Percentiles rank a stretch among this genome's conserved stretches.
These are phyloP conservation scores for Dryobota labecula DNA, from an alignment of 2,888 invertebrate species.

Conservation along the genomic window DNA sequence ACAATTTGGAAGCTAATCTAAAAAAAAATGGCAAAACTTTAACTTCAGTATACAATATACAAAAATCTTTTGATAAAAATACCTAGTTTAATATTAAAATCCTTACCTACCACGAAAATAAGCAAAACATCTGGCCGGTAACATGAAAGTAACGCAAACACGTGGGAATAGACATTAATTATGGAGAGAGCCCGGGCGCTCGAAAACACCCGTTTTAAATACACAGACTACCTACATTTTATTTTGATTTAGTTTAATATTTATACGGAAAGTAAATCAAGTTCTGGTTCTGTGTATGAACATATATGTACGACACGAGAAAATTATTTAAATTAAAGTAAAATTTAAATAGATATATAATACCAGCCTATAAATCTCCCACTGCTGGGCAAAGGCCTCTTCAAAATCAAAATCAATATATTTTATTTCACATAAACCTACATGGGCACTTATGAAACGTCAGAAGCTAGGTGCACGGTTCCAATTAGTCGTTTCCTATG, in stretches of 20 bases:
- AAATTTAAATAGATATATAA: too few species aligned
- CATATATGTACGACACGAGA: too few species aligned
- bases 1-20: too few species aligned
- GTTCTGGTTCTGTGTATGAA: too few species aligned
- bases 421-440: too few species aligned
- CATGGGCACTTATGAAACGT: too few species aligned
- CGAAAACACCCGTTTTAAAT: slow-evolving; percentile 60
- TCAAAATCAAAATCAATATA: too few species aligned
- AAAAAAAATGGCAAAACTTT: neutral
- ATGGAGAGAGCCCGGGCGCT: slow-evolving; percentile 64
- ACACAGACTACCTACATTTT: slow-evolving; percentile 45
- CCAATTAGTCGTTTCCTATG: too few species aligned
- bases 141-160: slow-evolving; percentile 62
- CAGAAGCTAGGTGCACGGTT: too few species aligned
- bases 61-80: slow-evolving; percentile 24
- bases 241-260: slow-evolving; percentile 41
- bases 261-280: slow-evolving; percentile 17
- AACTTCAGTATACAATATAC: neutral
- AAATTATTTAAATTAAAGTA: too few species aligned
- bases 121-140: slow-evolving; percentile 53
- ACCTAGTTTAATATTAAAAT: slow-evolving; percentile 53
- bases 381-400: too few species aligned
- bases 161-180: slow-evolving; percentile 68
- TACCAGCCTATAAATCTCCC: too few species aligned
- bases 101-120: slow-evolving; percentile 51